Conservation (phyloP, 1,140 invertebrate genomes). For the Oscheius sp. region DNA sequence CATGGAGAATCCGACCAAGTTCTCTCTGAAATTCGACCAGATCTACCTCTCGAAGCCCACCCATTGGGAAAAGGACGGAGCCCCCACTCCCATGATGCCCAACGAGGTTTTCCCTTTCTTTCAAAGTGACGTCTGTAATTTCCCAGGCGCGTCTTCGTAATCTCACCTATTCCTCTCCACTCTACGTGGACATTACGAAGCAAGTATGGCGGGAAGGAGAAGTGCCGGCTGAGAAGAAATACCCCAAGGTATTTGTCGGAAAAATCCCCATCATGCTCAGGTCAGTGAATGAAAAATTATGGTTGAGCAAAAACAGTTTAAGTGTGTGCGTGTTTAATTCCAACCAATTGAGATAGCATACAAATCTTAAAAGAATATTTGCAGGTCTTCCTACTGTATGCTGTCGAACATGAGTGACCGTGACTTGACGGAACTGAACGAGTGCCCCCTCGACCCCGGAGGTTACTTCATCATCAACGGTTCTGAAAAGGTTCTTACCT, state of each 20-base stretch:
- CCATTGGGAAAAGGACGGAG: constrained; percentile 99
- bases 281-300: no score
- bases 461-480: constrained; percentile 95
- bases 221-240: constrained; percentile 85
- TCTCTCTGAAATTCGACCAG: constrained; percentile 93
- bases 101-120: constrained; percentile 73
- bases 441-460: constrained; percentile 95
- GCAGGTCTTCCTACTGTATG: constrained; percentile 84
- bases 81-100: constrained; percentile 97
- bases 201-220: constrained; percentile 83
- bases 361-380: constrained; percentile 14
- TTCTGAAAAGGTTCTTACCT: constrained; percentile 78
- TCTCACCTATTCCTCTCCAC: constrained; percentile 80
- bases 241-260: constrained; percentile 96
- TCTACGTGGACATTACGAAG: constrained; percentile 97
- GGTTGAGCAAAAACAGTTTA: no score
- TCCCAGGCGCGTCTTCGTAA: constrained; percentile 53
- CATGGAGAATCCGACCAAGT: constrained; percentile 70
- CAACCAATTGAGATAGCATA: no score
- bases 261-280: constrained; percentile 99
- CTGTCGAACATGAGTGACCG: constrained; percentile 88
- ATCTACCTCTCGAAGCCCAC: constrained; percentile 98
- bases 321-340: no score
- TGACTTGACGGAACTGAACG: constrained; percentile 96
- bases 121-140: neutral